These are phyloP conservation scores for Leptocoma aspasia DNA, from an alignment of 2,113 vertebrate genomes.

Conservation along the genomic window DNA sequence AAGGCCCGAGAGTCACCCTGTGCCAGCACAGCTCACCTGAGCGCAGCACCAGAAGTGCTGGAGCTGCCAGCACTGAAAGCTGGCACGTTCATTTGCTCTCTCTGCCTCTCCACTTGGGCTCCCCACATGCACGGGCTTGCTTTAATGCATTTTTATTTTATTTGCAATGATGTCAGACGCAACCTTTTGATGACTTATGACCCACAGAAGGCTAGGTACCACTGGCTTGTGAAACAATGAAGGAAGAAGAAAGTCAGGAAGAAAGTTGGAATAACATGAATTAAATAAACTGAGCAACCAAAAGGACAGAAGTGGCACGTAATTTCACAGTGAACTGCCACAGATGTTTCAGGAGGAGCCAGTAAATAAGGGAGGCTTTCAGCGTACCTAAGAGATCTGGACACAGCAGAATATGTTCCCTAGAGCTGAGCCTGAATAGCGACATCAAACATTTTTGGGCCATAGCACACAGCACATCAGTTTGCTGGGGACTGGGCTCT, in stretches of 20 bases:
- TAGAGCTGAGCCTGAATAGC: not conserved
- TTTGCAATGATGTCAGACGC: not conserved
- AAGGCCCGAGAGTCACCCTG: rapidly evolving
- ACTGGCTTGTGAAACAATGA: not conserved
- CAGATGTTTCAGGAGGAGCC: not conserved
- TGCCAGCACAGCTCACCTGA: not conserved
- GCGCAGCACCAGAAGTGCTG: rapidly evolving
- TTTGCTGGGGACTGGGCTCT: constrained; percentile 3
- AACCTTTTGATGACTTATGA: constrained; percentile 49
- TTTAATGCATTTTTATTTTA: not conserved
- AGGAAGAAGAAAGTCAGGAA: not conserved
- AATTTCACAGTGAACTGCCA: not conserved
- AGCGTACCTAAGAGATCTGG: not conserved
- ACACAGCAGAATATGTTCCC: not conserved
- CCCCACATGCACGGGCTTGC: not conserved
- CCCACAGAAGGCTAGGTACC: not conserved
- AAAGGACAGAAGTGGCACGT: not conserved
- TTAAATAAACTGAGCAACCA: not conserved
- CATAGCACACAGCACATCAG: not conserved
- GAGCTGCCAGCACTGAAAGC: not conserved
- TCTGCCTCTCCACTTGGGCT: not conserved
- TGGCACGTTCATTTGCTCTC: not conserved
- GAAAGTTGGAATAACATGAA: not conserved
- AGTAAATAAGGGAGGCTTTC: not conserved
- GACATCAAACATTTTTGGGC: not conserved